phyloP scores from a whole-genome alignment of 1,140 invertebrate genomes.

The Drosophila busckii region DNA sequence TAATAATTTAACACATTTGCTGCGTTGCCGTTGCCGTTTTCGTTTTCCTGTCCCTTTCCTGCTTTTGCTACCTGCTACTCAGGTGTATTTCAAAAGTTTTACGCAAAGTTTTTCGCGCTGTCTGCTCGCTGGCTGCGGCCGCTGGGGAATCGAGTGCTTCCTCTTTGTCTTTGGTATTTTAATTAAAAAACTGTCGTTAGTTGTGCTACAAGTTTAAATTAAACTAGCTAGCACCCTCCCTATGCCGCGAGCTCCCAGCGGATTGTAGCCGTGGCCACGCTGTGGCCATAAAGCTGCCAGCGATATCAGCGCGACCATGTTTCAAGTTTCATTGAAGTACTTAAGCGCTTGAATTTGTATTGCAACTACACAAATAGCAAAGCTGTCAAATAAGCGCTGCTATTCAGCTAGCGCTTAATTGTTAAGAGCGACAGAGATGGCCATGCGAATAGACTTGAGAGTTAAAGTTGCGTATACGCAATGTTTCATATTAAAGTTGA shows the following conservation, averaged over 20 bases:
- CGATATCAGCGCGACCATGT: conserved; percentile 12
- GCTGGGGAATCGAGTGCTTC: conserved; percentile 34
- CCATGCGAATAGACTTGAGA: too few relatives aligned
- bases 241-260: conserved; percentile 39
- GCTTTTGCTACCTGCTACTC: conserved; percentile 1
- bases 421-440: too few relatives aligned
- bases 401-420: too few relatives aligned
- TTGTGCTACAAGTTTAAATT: conserved; percentile 71
- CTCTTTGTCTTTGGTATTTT: conserved; percentile 72
- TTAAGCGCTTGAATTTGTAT: conserved; percentile 8
- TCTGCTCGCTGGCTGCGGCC: conserved; percentile 17
- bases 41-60: not conserved
- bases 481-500: too few relatives aligned
- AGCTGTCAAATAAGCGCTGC: conserved; percentile 1
- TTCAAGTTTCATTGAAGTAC: conserved; percentile 28
- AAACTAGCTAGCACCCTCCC: conserved; percentile 42
- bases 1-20: conserved; percentile 69
- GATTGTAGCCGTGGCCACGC: conserved; percentile 7
- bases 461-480: too few relatives aligned
- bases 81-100: conserved; percentile 66
- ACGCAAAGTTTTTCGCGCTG: conserved; percentile 64
- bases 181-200: conserved; percentile 75
- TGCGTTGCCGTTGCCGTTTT: conserved; percentile 12
- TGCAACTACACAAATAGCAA: not conserved
- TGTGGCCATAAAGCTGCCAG: conserved; percentile 34